Conservation (phyloP, 2,113 vertebrate species). For the Catharus minimus region DNA sequence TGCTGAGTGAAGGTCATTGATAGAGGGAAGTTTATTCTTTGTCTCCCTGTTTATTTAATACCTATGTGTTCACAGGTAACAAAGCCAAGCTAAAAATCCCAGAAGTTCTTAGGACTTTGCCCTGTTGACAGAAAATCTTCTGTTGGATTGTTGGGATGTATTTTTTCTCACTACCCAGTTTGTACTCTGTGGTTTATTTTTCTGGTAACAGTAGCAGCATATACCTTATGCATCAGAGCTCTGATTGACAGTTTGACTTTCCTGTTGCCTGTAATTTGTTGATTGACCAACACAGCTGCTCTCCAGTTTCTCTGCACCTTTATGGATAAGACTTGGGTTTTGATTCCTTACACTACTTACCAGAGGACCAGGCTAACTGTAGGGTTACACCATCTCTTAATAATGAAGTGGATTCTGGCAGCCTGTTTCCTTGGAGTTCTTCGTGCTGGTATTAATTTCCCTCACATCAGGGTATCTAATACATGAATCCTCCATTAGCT, state of each 20-base stretch:
- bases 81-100: neutral
- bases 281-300: neutral
- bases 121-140: neutral
- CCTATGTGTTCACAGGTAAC: neutral
- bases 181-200: neutral
- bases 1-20: slow-evolving; percentile 39
- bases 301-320: neutral
- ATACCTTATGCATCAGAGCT: neutral
- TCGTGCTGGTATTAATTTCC: neutral
- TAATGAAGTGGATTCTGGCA: neutral
- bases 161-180: neutral
- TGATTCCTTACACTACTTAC: neutral
- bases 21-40: slow-evolving; percentile 19
- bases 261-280: neutral
- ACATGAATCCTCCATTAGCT: neutral
- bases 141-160: neutral
- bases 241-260: neutral
- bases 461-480: neutral
- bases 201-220: neutral
- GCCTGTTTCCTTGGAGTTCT: neutral
- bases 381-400: neutral
- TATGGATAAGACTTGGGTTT: rapidly evolving
- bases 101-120: neutral
- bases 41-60: slow-evolving; percentile 7
- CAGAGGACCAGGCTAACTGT: neutral